A percentile compares a stretch with the other conserved stretches of the same genome.
Conservation (phyloP, 2,113 vertebrate genomes). For the Calidris pugnax region DNA sequence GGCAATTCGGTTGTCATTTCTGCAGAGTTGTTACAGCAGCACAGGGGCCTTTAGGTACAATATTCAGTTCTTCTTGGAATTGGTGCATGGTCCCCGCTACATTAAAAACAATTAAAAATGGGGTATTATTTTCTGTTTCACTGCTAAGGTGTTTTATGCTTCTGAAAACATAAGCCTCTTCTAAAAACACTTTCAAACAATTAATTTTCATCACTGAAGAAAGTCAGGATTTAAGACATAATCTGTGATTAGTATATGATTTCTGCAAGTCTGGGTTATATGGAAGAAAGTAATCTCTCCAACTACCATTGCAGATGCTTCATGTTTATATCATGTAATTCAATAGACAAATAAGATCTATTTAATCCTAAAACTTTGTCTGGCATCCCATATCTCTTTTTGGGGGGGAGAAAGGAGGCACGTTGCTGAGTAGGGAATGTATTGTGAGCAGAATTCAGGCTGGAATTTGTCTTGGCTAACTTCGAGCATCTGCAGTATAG, state of each 20-base stretch:
- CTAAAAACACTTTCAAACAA: neutral
- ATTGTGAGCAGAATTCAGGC: neutral
- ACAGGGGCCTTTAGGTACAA: neutral
- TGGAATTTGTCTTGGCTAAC: neutral
- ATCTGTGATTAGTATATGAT: neutral
- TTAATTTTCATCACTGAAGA: neutral
- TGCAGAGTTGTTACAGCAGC: neutral
- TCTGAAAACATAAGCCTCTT: neutral
- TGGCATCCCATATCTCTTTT: rapidly evolving
- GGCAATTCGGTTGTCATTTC: neutral
- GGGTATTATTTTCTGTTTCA: neutral
- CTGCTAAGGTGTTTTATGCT: neutral
- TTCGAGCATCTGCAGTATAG: neutral
- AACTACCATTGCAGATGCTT: neutral
- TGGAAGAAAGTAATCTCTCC: neutral
- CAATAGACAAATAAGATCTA: neutral
- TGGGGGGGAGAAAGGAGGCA: neutral
- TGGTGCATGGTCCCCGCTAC: neutral
- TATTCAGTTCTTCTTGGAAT: neutral
- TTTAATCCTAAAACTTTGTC: neutral
- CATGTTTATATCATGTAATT: neutral
- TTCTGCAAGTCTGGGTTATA: neutral
- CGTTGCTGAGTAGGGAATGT: neutral
- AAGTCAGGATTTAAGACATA: neutral
- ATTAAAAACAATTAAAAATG: neutral